A percentile compares a stretch with the other conserved stretches of the same genome.
phyloP scores from a whole-genome alignment of 2,113 vertebrate genomes.

The Carlito syrichta region DNA sequence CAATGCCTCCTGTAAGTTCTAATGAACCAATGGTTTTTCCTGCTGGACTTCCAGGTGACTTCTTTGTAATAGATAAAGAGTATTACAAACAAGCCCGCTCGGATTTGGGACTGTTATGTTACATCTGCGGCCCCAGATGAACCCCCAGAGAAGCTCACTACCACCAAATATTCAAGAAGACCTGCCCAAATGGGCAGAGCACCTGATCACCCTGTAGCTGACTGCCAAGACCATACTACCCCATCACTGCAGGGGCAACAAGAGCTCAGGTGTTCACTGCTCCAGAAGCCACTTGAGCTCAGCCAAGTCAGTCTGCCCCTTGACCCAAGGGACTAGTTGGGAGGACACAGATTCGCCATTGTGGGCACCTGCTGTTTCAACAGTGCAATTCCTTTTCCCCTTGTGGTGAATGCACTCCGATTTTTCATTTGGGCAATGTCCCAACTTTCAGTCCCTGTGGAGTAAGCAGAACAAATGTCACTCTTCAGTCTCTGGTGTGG shows the following conservation, averaged over 20 bases:
- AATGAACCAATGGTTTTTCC: too few species aligned
- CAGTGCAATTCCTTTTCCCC: neutral
- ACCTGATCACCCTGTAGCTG: too few species aligned
- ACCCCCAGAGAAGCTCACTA: too few species aligned
- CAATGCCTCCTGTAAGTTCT: too few species aligned
- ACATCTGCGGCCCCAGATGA: too few species aligned
- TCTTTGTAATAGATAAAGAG: too few species aligned
- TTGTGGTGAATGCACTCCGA: fast-evolving
- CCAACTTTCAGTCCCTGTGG: neutral
- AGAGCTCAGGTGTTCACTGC: neutral
- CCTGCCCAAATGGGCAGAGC: too few species aligned
- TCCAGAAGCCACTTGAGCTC: fast-evolving
- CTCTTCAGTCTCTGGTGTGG: neutral
- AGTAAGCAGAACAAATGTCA: neutral
- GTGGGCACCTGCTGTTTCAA: neutral
- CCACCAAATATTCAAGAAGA: too few species aligned
- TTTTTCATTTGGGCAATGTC: neutral
- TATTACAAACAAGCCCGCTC: too few species aligned
- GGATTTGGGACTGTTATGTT: too few species aligned
- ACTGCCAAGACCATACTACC: neutral
- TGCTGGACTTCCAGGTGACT: too few species aligned
- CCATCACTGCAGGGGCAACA: neutral
- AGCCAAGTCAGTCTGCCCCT: neutral
- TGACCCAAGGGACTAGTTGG: too few species aligned
- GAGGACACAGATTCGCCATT: neutral